Evolutionary conservation across 92 coral and sea anemone species (phyloP).

Genomic region (Blastomussa wellsi): DNA sequence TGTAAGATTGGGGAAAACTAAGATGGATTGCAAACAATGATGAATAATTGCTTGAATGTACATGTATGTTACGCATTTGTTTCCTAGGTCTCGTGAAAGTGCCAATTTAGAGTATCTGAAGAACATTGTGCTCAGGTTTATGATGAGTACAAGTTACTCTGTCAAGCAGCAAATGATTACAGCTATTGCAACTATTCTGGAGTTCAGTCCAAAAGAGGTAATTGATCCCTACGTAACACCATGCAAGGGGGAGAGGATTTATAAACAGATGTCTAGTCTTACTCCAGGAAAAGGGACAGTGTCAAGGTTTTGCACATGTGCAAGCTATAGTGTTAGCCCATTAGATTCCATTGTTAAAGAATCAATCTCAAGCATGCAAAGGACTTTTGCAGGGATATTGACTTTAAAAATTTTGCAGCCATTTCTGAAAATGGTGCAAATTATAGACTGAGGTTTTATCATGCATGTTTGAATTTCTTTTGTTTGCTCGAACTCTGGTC

Average conservation of each 20-base stretch:
- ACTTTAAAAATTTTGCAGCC: too few relatives aligned
- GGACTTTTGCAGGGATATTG: too few relatives aligned
- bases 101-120: constrained; percentile 97
- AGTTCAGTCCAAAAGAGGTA: constrained; percentile 98
- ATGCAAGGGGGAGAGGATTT: background rate
- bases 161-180: constrained; percentile 95
- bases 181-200: constrained; percentile 86
- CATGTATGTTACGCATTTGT: background rate
- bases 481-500: too few relatives aligned
- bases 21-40: background rate
- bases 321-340: too few relatives aligned
- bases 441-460: too few relatives aligned
- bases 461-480: too few relatives aligned
- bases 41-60: background rate
- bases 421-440: too few relatives aligned
- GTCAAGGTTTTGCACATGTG: too few relatives aligned
- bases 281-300: too few relatives aligned
- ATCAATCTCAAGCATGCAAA: too few relatives aligned
- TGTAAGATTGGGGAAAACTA: background rate
- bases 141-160: constrained; percentile 87
- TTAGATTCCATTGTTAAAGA: too few relatives aligned
- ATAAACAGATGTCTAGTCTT: background rate
- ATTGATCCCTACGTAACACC: too few relatives aligned
- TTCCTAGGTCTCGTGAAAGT: constrained; percentile 86
- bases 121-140: constrained; percentile 85